A percentile compares a stretch with the other conserved stretches of the same genome.
Conservation (phyloP, 2,888 invertebrate species). For the Drosophila subsilvestris region DNA sequence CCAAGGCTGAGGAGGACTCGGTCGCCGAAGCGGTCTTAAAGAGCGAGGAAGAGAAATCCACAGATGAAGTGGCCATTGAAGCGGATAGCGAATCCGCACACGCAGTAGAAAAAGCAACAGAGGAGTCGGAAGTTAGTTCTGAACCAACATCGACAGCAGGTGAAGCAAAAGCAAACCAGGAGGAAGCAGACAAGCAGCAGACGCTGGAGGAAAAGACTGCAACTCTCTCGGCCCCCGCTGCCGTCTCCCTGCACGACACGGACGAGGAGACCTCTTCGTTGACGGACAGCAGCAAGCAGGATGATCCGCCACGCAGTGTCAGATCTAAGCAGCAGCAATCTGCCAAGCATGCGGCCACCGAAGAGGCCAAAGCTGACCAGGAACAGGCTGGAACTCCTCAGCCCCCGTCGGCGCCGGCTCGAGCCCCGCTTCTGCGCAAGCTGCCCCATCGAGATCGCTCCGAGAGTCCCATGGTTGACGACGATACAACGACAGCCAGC, state of each 20-base stretch:
- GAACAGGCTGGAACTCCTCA: conserved; percentile 35
- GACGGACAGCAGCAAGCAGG: conserved; percentile 75
- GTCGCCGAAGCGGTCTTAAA: conserved; percentile 6
- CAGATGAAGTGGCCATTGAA: not conserved
- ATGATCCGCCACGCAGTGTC: conserved; percentile 51
- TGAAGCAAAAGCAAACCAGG: conserved; percentile 23
- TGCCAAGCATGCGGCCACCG: conserved; percentile 3
- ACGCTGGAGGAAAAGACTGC: conserved; percentile 24
- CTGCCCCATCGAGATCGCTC: conserved; percentile 85
- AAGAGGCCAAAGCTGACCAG: conserved; percentile 24
- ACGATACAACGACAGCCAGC: conserved; percentile 83
- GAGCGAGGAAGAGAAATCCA: conserved; percentile 2
- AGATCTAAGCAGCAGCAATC: conserved; percentile 34
- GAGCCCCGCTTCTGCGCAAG: conserved; percentile 82
- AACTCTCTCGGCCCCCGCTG: conserved; percentile 33
- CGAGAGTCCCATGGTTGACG: conserved; percentile 86
- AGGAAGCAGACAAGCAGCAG: conserved; percentile 29
- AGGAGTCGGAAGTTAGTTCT: not conserved
- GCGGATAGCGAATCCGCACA: not conserved
- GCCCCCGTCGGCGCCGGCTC: conserved; percentile 55
- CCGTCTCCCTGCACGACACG: conserved; percentile 69
- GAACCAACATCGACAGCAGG: not conserved
- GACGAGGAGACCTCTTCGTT: conserved; percentile 77
- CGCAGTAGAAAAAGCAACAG: not conserved
- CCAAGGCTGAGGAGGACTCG: not conserved